Evolutionary conservation across 1,140 invertebrate species (phyloP).

Genomic region (Drosophila suzukii): DNA sequence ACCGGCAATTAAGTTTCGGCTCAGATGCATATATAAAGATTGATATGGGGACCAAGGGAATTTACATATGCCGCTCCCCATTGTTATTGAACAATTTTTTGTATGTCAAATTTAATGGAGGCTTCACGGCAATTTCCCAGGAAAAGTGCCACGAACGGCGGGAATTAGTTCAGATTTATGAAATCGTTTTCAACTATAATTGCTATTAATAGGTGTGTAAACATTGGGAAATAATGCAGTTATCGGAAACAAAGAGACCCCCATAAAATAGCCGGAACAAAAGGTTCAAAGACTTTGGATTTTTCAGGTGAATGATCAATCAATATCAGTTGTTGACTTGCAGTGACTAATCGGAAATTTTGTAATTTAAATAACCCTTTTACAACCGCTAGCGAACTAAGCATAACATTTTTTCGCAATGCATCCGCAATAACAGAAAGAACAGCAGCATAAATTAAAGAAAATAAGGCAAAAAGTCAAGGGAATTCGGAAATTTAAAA

Average conservation of each 20-base stretch:
- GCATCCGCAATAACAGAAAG: slow-evolving; percentile 31
- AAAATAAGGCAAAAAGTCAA: neutral
- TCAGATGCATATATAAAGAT: slow-evolving; percentile 48
- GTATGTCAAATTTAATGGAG: slow-evolving; percentile 13
- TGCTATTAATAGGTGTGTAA: slow-evolving; percentile 4
- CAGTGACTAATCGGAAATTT: slow-evolving; percentile 20
- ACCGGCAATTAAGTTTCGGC: slow-evolving; percentile 44
- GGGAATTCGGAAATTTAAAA: neutral
- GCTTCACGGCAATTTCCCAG: slow-evolving; percentile 30
- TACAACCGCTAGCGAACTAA: neutral
- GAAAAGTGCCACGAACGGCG: slow-evolving; percentile 7
- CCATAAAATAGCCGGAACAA: slow-evolving; percentile 5
- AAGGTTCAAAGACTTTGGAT: neutral
- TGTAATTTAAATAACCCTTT: slow-evolving; percentile 17
- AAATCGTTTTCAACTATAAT: slow-evolving; percentile 2
- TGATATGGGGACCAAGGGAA: slow-evolving; percentile 3
- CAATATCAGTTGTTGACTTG: slow-evolving; percentile 8
- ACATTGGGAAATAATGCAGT: neutral
- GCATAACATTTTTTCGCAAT: slow-evolving; percentile 17
- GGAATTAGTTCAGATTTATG: slow-evolving; percentile 36
- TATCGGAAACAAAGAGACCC: neutral
- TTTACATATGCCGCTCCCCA: slow-evolving; percentile 26
- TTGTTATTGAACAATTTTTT: slow-evolving; percentile 26
- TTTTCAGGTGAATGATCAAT: slow-evolving; percentile 19
- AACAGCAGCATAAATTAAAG: slow-evolving; percentile 16